phyloP scores from a whole-genome alignment of 2,113 vertebrate species.

The Nipponia nippon region DNA sequence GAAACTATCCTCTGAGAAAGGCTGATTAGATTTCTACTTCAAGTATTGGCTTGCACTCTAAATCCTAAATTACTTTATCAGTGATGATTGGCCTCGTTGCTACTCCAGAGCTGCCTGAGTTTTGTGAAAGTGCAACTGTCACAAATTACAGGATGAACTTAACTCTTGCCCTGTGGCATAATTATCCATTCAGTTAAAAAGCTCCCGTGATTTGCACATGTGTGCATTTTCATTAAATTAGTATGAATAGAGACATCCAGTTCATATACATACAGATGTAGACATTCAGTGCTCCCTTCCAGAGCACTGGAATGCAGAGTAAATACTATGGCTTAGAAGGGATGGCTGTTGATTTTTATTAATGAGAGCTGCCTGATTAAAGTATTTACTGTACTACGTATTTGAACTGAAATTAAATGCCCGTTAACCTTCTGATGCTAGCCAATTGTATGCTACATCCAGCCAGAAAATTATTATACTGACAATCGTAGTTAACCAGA shows the following conservation, averaged over 20 bases:
- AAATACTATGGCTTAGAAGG: background rate
- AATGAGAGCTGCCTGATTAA: background rate
- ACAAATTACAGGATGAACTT: background rate
- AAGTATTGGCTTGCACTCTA: background rate
- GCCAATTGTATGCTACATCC: background rate
- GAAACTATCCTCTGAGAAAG: background rate
- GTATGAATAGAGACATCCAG: background rate
- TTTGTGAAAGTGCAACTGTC: background rate
- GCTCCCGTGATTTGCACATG: background rate
- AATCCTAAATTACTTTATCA: background rate
- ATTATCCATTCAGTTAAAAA: background rate
- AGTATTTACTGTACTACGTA: background rate
- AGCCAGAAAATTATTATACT: background rate
- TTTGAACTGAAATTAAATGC: background rate
- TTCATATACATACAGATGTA: background rate
- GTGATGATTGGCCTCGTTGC: background rate
- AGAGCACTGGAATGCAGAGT: background rate
- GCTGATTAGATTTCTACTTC: background rate
- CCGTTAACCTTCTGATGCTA: background rate
- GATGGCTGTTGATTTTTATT: background rate
- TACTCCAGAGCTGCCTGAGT: background rate
- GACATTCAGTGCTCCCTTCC: background rate
- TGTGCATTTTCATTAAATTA: background rate
- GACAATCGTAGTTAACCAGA: background rate
- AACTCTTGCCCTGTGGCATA: background rate